These are phyloP conservation scores for Equus przewalskii DNA, from an alignment of 2,113 vertebrate genomes.

Conservation along the genomic window DNA sequence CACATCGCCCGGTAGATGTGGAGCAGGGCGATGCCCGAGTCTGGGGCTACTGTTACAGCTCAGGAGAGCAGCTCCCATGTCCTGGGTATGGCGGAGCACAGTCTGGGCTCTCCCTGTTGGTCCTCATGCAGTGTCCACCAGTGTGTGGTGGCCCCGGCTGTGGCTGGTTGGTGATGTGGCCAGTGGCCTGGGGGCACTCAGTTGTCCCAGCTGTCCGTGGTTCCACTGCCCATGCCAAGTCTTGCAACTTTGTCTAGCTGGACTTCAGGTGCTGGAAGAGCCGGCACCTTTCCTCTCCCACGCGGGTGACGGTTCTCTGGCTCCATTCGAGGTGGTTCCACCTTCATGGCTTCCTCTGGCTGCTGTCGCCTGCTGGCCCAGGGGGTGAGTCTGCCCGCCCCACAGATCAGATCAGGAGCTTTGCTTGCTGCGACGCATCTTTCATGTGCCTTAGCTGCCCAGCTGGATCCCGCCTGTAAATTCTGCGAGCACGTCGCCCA, in stretches of 20 bases:
- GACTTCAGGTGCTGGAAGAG: neutral
- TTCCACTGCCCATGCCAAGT: neutral
- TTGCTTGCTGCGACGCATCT: conserved; percentile 82
- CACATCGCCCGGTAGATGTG: neutral
- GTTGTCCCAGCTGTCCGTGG: neutral
- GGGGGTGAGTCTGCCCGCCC: conserved; percentile 50
- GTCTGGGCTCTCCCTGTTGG: neutral
- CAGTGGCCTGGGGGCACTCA: neutral
- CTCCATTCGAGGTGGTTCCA: neutral
- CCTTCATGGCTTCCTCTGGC: neutral
- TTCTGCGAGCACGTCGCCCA: neutral
- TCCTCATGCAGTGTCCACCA: too few species aligned
- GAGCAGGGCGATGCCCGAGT: neutral
- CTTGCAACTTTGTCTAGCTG: neutral
- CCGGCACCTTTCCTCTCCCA: accelerated
- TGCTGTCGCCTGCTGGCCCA: neutral
- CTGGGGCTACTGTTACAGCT: neutral
- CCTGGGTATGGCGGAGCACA: neutral
- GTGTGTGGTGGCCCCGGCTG: neutral
- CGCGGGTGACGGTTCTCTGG: accelerated
- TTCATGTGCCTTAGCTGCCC: conserved; percentile 82
- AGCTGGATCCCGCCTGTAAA: conserved; percentile 83
- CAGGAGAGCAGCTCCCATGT: neutral
- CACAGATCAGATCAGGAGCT: neutral
- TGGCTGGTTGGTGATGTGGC: neutral